These are phyloP conservation scores for Ibycter americanus DNA, from an alignment of 2,797 vertebrate genomes.

Conservation along the genomic window DNA sequence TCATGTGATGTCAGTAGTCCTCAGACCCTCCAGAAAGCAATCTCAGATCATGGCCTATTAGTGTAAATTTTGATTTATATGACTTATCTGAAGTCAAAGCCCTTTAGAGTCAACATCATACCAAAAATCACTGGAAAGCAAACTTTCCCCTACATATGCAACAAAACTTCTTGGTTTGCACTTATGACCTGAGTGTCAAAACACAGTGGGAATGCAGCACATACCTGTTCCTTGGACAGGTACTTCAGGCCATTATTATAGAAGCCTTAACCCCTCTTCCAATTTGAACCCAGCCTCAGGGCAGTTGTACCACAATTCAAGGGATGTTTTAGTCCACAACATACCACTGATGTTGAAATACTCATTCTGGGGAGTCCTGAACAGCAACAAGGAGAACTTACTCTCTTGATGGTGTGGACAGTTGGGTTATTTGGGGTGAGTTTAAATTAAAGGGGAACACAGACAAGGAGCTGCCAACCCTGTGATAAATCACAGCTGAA, in stretches of 20 bases:
- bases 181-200: not conserved
- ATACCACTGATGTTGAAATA: not conserved
- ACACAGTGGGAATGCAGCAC: not conserved
- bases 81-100: not conserved
- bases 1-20: not conserved
- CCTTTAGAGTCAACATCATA: not conserved
- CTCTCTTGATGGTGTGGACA: not conserved
- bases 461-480: not conserved
- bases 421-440: not conserved
- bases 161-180: not conserved
- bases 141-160: not conserved
- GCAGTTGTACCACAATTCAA: not conserved
- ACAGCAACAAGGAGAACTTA: not conserved
- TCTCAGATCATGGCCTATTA: not conserved
- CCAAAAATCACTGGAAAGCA: not conserved
- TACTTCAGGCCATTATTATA: not conserved
- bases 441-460: constrained; percentile 23
- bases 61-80: not conserved
- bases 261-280: not conserved
- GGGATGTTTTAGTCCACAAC: not conserved
- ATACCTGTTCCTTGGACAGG: constrained; percentile 8
- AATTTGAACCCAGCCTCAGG: not conserved
- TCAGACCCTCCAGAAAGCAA: not conserved
- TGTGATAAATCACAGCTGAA: constrained; percentile 21
- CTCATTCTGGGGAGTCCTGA: not conserved